These are phyloP conservation scores for Todiramphus saurophagus DNA, from an alignment of 2,113 vertebrate genomes.

Conservation along the genomic window DNA sequence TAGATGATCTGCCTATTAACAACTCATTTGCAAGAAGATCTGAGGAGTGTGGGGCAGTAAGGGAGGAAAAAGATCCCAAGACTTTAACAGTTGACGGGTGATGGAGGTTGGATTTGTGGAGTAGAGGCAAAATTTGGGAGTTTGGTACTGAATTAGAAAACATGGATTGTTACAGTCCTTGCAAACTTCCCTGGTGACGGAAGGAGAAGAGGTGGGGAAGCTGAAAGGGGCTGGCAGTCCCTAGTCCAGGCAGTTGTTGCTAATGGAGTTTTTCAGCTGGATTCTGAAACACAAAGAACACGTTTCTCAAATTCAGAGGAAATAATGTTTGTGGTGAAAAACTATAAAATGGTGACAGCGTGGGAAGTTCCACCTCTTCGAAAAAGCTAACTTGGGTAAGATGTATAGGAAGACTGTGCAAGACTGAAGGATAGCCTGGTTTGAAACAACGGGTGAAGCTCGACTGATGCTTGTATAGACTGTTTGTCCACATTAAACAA, in stretches of 20 bases:
- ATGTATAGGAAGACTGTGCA: background rate
- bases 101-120: background rate
- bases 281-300: background rate
- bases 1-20: background rate
- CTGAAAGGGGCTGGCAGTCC: background rate
- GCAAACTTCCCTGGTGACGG: background rate
- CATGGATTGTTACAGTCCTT: rapidly evolving
- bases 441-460: background rate
- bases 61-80: background rate
- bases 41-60: background rate
- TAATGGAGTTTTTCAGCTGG: background rate
- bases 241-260: background rate
- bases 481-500: background rate
- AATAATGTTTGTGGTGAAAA: background rate
- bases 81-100: background rate
- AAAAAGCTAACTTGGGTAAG: background rate
- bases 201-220: background rate
- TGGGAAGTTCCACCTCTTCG: background rate
- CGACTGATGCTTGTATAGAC: no score
- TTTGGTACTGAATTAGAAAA: background rate
- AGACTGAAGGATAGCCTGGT: background rate
- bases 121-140: background rate
- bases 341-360: rapidly evolving
- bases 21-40: background rate
- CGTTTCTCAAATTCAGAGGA: background rate